Evolutionary conservation across 2,888 invertebrate genomes (phyloP).

Genomic region (Hedya salicella): DNA sequence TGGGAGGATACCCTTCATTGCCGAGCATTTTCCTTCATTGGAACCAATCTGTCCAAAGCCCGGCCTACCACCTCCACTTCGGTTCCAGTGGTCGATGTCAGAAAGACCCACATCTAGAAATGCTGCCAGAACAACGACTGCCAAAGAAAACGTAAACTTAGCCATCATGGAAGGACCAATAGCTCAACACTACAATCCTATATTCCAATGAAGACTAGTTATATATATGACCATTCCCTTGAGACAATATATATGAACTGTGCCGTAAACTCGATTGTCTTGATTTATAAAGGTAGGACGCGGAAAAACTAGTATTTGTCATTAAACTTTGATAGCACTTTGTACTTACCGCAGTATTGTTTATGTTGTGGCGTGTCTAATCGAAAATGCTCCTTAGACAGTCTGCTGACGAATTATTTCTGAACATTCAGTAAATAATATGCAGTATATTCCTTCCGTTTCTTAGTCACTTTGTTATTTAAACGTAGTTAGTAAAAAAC

Average conservation of each 20-base stretch:
- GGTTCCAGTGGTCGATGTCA: conserved; percentile 2
- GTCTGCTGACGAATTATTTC: too few relatives aligned
- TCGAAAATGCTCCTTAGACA: neutral
- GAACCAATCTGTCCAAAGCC: conserved; percentile 3
- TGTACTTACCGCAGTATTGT: conserved; percentile 1
- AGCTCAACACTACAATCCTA: neutral
- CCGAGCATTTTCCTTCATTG: conserved; percentile 16
- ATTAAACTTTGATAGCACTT: neutral
- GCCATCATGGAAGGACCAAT: conserved; percentile 18
- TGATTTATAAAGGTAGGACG: neutral
- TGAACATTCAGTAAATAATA: too few relatives aligned
- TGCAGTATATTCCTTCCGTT: too few relatives aligned
- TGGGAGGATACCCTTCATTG: conserved; percentile 16
- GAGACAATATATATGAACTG: conserved; percentile 5
- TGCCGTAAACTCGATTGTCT: neutral
- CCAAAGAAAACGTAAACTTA: conserved; percentile 9
- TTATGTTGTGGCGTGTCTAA: too few relatives aligned
- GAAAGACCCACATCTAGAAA: neutral
- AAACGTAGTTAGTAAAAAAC: too few relatives aligned
- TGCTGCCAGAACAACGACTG: conserved; percentile 10
- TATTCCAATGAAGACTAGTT: conserved; percentile 4
- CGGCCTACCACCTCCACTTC: conserved; percentile 3
- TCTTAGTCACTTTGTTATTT: too few relatives aligned
- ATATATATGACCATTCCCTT: neutral
- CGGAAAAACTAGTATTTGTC: neutral